Base-by-base conservation (phyloP, 2,113 vertebrate genomes). In the Scopus umbretta region DNA sequence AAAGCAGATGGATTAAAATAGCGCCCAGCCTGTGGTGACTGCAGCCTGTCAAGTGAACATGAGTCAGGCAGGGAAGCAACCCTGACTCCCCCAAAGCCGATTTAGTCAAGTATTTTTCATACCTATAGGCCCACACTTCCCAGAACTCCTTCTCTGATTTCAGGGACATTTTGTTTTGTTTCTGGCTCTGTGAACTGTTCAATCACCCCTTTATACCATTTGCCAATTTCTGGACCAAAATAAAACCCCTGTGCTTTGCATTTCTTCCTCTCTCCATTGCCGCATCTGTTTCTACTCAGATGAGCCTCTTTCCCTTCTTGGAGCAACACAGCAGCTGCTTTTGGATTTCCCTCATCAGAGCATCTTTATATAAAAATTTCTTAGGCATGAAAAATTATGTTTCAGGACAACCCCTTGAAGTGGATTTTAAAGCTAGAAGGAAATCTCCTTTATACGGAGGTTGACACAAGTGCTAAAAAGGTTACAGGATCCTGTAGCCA, bases 311-410 rank as follows among this genome's bases (percentile, higher is more conserved):
- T 84, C 21, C 84, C 52, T 79, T 81, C 78, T 79, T 61, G 52
- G 87, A 95, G 70, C 53, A 94, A 26, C 18, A 73, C 25, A 92
- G 45, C 88, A 94, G 89, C 95, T 96, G 94, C 29, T 88, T 94
- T 95, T 95, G 94, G 95, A 95, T 97, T 97, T 97, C 83, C 96
- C 91, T 93, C 89, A 95, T 95, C 83, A 97, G 65, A 96, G 65
- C 53, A 91, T 87, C 93, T 92, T 96, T 91, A 89, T 81, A 71
- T 81, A 82, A 94, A 96, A 95, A 85, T 18, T 81, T 94, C 86
- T 91, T 84, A 95, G 76, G 58, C 45, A 89, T 78, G 83, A 72
- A 92, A 94, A 97, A 75, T 81, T 96, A 61, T 96, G 85, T 91
- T 91, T 95, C 90, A 94, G 93, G 93, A 96, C 78, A 94, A 88